Conservation (phyloP, 2,888 invertebrate genomes). For the Hylaea fasciaria region DNA sequence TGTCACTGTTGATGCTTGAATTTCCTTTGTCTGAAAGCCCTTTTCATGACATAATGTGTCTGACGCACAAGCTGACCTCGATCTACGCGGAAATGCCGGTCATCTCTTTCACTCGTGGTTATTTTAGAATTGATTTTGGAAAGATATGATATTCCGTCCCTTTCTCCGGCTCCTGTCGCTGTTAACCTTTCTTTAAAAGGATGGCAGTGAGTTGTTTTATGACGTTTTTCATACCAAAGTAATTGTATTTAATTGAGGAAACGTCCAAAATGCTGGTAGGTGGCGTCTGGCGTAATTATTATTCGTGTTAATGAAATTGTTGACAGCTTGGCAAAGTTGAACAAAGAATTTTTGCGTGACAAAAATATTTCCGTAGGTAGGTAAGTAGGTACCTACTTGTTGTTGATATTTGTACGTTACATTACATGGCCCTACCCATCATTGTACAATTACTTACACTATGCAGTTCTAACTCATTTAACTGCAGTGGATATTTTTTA, state of each 20-base stretch:
- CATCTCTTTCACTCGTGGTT: slow-evolving; percentile 45
- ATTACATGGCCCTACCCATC: no score
- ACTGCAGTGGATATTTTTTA: no score
- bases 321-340: slow-evolving; percentile 23
- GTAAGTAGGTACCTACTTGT: no score
- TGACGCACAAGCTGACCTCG: slow-evolving; percentile 63
- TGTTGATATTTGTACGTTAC: no score
- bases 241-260: slow-evolving; percentile 37
- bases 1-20: slow-evolving; percentile 33
- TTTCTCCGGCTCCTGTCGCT: slow-evolving; percentile 40
- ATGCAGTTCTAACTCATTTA: no score
- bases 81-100: slow-evolving; percentile 41
- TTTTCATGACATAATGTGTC: slow-evolving; percentile 53
- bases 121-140: slow-evolving; percentile 26
- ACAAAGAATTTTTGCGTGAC: slow-evolving; percentile 6
- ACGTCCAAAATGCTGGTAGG: slow-evolving; percentile 22
- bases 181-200: slow-evolving; percentile 37
- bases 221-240: slow-evolving; percentile 20
- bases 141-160: slow-evolving; percentile 39
- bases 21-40: slow-evolving; percentile 60
- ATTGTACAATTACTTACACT: no score
- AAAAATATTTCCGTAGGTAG: no score
- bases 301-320: slow-evolving; percentile 25
- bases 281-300: slow-evolving; percentile 20
- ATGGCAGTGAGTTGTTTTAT: slow-evolving; percentile 24